Base-by-base conservation (phyloP, 2,797 vertebrate species). In the Sebastes diaconus region DNA sequence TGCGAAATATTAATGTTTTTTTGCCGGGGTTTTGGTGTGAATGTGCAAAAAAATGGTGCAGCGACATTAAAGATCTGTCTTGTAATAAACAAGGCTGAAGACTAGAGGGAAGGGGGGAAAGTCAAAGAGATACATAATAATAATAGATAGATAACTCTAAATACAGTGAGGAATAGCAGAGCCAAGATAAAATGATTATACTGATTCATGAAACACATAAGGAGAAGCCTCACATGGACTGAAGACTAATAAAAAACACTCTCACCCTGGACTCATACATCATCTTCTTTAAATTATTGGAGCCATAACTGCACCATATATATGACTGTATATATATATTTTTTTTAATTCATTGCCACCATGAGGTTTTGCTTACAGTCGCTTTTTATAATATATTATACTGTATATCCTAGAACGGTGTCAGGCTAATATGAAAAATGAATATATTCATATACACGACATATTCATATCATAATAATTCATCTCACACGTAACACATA, bases 171-270 rank as follows among this genome's bases (percentile, higher is more conserved):
- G 50, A 71, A 76, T 25, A 79, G 27, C 57, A 58, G 52, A 77
- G 16, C 65, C 22, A 58, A 63, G 8, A 32, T 77, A 61, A 79
- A 70, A 63, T 61, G 30, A 65, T 85, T 55, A 74, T 16, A 34
- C 25, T 73, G 78, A 87, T 80, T 78, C 75, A 79, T 68, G 39
- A 69, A 52, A 8, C 67, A 27, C 50, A 54, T n/a, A 54, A 52
- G 50, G 50, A 1, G 50, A 54, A 22, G 50, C 50, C 50, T 52
- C 50, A n/a, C 50, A 0, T 1, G 5, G 9, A 55, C 52, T 55
- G 8, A 55, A 55, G n/a, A 55, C n/a, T 55, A 22, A 55, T 55
- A 52, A 50, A 52, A 54, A 52, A 52, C 50, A 22, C n/a, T n/a
- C 20, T 54, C 50, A 22, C 20, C 20, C 4, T 54, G 8, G 46